Base-by-base conservation (phyloP, 2,113 vertebrate species). In the Nerophis lumbriciformis region DNA sequence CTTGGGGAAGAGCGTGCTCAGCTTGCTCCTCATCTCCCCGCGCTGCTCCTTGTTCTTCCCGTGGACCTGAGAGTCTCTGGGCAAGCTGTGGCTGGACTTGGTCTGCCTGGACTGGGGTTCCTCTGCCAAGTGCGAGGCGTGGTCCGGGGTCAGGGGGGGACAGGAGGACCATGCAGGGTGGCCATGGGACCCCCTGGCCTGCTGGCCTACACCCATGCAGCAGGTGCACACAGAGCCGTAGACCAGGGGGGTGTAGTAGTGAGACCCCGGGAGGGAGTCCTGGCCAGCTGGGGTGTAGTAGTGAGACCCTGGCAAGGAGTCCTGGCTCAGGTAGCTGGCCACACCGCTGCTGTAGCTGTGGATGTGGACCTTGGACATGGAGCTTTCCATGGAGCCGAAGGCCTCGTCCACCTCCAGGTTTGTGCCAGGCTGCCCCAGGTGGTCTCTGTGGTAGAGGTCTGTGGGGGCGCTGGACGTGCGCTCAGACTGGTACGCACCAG, bases 1-100 rank as follows among this genome's bases (percentile, higher is more conserved):
- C 0, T 78, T 79, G 1, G 91, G 91, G 69, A 91, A 93, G 8
- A 89, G 42, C 1, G 83, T 78, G 72, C 85, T 85, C 10, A 92
- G 88, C 51, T 85, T 83, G 13, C 66, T 82, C 68, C 75, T 82
- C 55, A 86, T 65, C 13, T 15, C 65, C 38, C 48, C 76, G 59
- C 85, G 83, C 50, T 49, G 68, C 39, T 87, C 74, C 0, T 66
- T 16, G 8, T 12, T 9, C 6, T 64, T 5, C 36, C 15, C 15
- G 42, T 68, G 75, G 47, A 0, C 45, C 0, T 69, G 67, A 1
- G 71, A 66, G 50, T 74, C 64, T 4, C 53, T 70, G 0, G 79
- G 68, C 21, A 61, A 9, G 61, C 64, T 75, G 55, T 61, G 61
- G 50, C 35, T 65, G 50, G 37, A 28, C 10, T 52, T 8, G 5